Base-by-base conservation (phyloP, 2,888 invertebrate species). In the Agrenia bidenticulata region DNA sequence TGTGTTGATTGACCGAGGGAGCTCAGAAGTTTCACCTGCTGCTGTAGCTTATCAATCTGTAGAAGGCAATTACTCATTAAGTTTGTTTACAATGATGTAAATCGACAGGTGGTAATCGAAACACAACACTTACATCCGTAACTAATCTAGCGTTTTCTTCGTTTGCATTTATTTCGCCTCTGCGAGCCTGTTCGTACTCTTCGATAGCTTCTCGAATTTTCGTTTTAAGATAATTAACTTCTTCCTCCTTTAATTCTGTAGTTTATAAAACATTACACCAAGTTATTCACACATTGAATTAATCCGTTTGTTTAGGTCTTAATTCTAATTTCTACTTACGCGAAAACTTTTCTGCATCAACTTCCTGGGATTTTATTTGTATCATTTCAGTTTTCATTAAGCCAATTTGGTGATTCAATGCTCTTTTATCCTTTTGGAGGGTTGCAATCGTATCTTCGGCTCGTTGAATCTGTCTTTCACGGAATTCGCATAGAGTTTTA, bases 361-460 rank as follows among this genome's bases (percentile, higher is more conserved):
- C 69, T 5, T 70, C 61, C n/a, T 64, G 61, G 24, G 55, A 61
- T 60, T 69, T 67, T 68, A 73, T 70, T 42, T 73, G 70, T 7
- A 69, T 63, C 70, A 75, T 66, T 67, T 73, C 73, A 1, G 73
- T 66, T 61, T 71, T 75, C 73, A 75, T 72, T 2, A 75, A 45
- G 0, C 71, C 73, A 57, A 72, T 64, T 54, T 75, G 69, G 61
- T 75, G 75, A 60, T 70, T 72, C n/a, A 75, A 57, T 13, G 66
- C 67, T 45, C 75, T 45, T 42, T 75, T 75, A n/a, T 75, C 75
- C 49, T 75, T 75, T 5, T 67, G 63, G 9, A 70, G 55, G 1
- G 66, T 56, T 7, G 59, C 50, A 15, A 70, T 63, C 21, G 67
- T 66, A 39, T 70, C 67, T 61, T 75, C 71, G 17, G 55, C 55